Evolutionary conservation across 2,888 invertebrate genomes (phyloP).

Genomic region (Calliopum simillimum): DNA sequence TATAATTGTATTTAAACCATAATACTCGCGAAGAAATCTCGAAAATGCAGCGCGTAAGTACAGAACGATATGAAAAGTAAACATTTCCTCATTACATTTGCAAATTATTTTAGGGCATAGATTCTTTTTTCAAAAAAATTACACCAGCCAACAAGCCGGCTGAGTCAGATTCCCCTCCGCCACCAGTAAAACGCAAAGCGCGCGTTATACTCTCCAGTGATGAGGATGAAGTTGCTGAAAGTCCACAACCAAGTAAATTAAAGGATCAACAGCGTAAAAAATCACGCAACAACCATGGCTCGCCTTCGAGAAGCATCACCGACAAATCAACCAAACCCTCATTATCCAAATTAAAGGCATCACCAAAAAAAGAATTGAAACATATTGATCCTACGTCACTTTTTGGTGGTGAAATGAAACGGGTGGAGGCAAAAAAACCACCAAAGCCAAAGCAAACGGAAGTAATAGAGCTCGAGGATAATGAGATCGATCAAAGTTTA

Average conservation of each 20-base stretch:
- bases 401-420: slow-evolving; percentile 74
- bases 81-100: not conserved
- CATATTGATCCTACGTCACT: slow-evolving; percentile 69
- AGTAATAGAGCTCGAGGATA: slow-evolving; percentile 67
- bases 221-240: slow-evolving; percentile 72
- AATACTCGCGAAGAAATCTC: not conserved
- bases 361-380: slow-evolving; percentile 54
- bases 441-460: slow-evolving; percentile 54
- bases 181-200: slow-evolving; percentile 53
- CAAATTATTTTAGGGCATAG: slow-evolving; percentile 50
- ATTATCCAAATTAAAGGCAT: slow-evolving; percentile 52
- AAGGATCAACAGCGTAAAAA: slow-evolving; percentile 52
- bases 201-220: slow-evolving; percentile 69
- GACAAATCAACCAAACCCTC: slow-evolving; percentile 50
- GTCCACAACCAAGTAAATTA: slow-evolving; percentile 63
- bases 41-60: slow-evolving; percentile 59
- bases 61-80: not conserved
- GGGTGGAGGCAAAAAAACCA: slow-evolving; percentile 69
- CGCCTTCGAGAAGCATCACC: slow-evolving; percentile 43
- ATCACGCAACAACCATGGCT: slow-evolving; percentile 67
- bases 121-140: slow-evolving; percentile 54
- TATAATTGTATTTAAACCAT: not conserved
- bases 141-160: slow-evolving; percentile 42
- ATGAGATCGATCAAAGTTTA: slow-evolving; percentile 72
- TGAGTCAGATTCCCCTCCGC: slow-evolving; percentile 34